Conservation (phyloP, 2,113 vertebrate species). For the Caranx melampygus region DNA sequence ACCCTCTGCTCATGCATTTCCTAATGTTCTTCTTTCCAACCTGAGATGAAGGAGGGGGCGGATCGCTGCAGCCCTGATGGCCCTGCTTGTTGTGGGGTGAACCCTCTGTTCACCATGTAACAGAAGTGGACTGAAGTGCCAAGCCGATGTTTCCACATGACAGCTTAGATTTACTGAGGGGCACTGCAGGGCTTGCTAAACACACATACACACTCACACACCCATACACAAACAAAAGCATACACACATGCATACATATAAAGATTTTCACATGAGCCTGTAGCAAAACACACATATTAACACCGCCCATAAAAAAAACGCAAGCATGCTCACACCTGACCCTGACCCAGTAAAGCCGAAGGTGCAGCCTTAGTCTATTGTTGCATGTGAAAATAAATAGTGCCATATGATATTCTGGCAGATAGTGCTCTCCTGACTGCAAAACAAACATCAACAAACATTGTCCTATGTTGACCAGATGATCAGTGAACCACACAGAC, state of each 20-base stretch:
- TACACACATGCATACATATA: slow-evolving; percentile 15
- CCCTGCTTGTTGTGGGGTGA: slow-evolving; percentile 46
- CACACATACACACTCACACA: slow-evolving; percentile 14
- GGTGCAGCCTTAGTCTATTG: slow-evolving; percentile 47
- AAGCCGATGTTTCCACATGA: slow-evolving; percentile 78
- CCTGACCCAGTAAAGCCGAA: slow-evolving; percentile 40
- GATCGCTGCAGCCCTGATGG: slow-evolving; percentile 30
- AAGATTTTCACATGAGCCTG: slow-evolving; percentile 6
- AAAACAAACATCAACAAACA: slow-evolving; percentile 66
- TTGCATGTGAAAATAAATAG: slow-evolving; percentile 48
- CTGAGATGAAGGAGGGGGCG: slow-evolving; percentile 33
- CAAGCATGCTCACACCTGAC: slow-evolving; percentile 26
- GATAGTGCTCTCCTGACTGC: slow-evolving; percentile 36
- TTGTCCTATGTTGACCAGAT: slow-evolving; percentile 36
- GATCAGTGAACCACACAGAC: slow-evolving; percentile 28
- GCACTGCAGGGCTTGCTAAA: slow-evolving; percentile 42
- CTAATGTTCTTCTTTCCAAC: slow-evolving; percentile 23
- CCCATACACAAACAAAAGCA: slow-evolving; percentile 10
- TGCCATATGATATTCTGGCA: slow-evolving; percentile 60
- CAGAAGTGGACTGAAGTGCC: slow-evolving; percentile 76
- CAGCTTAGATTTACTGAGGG: slow-evolving; percentile 71
- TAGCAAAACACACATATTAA: slow-evolving; percentile 22
- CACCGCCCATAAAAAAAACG: slow-evolving; percentile 8
- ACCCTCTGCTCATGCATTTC: slow-evolving; percentile 3
- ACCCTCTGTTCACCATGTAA: slow-evolving; percentile 75